Evolutionary conservation across 2,888 invertebrate species (phyloP).

Genomic region (Cantharis rustica): DNA sequence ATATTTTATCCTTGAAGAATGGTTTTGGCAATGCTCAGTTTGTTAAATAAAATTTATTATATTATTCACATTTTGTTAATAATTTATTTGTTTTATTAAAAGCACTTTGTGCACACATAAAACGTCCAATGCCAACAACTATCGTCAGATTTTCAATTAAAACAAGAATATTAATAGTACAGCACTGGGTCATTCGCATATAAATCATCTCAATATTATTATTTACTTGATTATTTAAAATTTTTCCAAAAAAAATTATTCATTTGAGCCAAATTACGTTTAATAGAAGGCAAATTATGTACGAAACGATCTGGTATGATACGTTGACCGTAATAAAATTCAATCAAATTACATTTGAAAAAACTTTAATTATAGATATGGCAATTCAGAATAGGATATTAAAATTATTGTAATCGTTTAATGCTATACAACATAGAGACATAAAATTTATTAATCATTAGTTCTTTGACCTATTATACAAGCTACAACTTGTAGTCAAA

Average conservation of each 20-base stretch:
- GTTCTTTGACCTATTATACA: slow-evolving; percentile 19
- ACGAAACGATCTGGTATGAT: not conserved
- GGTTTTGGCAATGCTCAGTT: not conserved
- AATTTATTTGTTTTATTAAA: slow-evolving; percentile 4
- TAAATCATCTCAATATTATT: slow-evolving; percentile 11
- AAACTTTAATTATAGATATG: not conserved
- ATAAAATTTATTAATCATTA: slow-evolving; percentile 3
- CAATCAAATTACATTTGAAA: not conserved
- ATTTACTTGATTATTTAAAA: not conserved
- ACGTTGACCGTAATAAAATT: not conserved
- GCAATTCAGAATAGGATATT: not conserved
- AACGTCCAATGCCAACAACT: slow-evolving; percentile 15
- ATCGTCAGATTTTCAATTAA: slow-evolving; percentile 15
- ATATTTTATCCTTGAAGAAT: slow-evolving; percentile 3
- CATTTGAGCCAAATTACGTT: not conserved
- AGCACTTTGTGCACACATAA: slow-evolving; percentile 5
- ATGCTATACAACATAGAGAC: not conserved
- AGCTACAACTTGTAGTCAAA: slow-evolving; percentile 8
- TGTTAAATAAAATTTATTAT: slow-evolving; percentile 2
- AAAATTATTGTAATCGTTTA: slow-evolving; percentile 2
- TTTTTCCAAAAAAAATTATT: not conserved
- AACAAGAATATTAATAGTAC: slow-evolving; percentile 9
- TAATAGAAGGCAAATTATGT: not conserved
- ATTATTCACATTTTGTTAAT: slow-evolving; percentile 4
- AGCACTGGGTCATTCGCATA: slow-evolving; percentile 10